Conservation (phyloP, 2,113 vertebrate species). For the Trichechus manatus region DNA sequence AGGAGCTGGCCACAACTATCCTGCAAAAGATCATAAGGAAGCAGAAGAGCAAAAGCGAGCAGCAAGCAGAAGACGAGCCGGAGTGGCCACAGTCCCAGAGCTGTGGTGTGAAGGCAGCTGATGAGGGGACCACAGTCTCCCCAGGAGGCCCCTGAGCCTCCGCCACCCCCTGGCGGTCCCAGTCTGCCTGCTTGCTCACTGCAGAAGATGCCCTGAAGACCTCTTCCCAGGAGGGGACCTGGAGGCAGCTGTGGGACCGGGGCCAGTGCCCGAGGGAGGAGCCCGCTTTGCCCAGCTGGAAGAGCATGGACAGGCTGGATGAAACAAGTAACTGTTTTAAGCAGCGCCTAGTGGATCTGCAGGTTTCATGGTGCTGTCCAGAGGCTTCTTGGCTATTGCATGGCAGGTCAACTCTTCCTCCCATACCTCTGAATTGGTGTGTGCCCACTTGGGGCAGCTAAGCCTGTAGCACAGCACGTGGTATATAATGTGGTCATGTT, state of each 20-base stretch:
- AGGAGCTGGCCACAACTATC: conserved; percentile 96
- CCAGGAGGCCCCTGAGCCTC: conserved; percentile 85
- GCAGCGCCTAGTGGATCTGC: background rate
- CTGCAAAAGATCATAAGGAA: conserved; percentile 98
- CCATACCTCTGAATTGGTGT: accelerated
- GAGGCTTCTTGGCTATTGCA: accelerated
- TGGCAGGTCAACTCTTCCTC: background rate
- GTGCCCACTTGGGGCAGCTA: background rate
- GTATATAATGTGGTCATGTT: accelerated
- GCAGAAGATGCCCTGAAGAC: conserved; percentile 88
- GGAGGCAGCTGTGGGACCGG: conserved; percentile 83
- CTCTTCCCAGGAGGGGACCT: conserved; percentile 68
- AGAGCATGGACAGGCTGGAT: conserved; percentile 92
- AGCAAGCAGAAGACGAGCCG: conserved; percentile 89
- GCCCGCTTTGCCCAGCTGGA: conserved; percentile 91
- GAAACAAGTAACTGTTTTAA: conserved; percentile 91
- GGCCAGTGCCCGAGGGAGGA: conserved; percentile 88
- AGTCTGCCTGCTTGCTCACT: conserved; percentile 91
- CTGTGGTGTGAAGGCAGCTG: conserved; percentile 84
- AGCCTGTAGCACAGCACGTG: background rate
- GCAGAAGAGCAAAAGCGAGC: conserved; percentile 91
- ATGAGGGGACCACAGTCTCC: conserved; percentile 81
- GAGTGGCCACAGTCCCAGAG: conserved; percentile 90
- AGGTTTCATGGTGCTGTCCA: background rate
- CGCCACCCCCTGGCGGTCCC: conserved; percentile 91